These are phyloP conservation scores for Pachycephus smyrnensis DNA, from an alignment of 2,888 invertebrate species.

Conservation along the genomic window DNA sequence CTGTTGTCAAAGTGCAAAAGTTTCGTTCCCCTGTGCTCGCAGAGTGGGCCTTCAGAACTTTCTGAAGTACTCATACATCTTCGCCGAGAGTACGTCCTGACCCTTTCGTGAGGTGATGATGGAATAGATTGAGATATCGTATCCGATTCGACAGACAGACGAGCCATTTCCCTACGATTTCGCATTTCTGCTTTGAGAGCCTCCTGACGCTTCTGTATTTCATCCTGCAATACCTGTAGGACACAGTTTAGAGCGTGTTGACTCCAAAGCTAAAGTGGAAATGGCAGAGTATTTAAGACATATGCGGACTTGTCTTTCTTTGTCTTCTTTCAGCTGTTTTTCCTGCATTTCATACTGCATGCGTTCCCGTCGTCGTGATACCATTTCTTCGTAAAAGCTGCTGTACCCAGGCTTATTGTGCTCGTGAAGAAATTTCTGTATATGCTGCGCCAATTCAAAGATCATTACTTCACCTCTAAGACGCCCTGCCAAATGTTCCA, in stretches of 20 bases:
- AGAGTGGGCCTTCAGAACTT: conserved; percentile 69
- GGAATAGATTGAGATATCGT: conserved; percentile 51
- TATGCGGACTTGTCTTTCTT: conserved; percentile 61
- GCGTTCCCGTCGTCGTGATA: conserved; percentile 76
- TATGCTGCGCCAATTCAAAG: conserved; percentile 82
- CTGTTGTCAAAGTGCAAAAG: conserved; percentile 70
- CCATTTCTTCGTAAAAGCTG: conserved; percentile 94
- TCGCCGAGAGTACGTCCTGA: conserved; percentile 54
- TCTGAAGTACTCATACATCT: conserved; percentile 71
- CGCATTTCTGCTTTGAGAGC: conserved; percentile 79
- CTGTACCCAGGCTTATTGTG: conserved; percentile 84
- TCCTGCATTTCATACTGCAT: conserved; percentile 74
- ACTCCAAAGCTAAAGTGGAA: conserved; percentile 2
- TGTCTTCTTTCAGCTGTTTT: conserved; percentile 75
- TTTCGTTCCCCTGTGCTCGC: conserved; percentile 71
- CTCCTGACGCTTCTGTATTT: conserved; percentile 83
- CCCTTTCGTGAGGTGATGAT: conserved; percentile 58
- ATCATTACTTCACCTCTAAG: conserved; percentile 88
- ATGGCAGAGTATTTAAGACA: background rate
- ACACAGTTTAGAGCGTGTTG: conserved; percentile 26
- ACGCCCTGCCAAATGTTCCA: conserved; percentile 71
- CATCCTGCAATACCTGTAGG: conserved; percentile 78
- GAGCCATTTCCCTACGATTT: conserved; percentile 62
- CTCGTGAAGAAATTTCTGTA: conserved; percentile 82
- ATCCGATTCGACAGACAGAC: conserved; percentile 43